These are phyloP conservation scores for Adelges cooleyi DNA, from an alignment of 1,140 invertebrate genomes.

Conservation along the genomic window DNA sequence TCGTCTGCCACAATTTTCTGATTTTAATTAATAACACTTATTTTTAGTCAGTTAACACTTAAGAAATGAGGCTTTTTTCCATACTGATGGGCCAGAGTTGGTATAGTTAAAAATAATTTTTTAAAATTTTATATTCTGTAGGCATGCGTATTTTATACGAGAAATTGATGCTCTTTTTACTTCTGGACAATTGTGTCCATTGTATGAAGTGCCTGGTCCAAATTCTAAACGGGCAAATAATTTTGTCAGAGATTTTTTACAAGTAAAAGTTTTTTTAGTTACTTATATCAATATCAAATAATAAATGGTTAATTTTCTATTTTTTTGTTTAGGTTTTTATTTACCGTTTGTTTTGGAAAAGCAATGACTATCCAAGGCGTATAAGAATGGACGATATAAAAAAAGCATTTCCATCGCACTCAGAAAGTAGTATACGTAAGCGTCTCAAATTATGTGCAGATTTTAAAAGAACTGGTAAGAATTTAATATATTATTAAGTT, in stretches of 20 bases:
- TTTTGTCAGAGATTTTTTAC: slow-evolving; percentile 94
- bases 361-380: slow-evolving; percentile 71
- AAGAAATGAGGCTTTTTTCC: too few species aligned
- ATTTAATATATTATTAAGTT: too few species aligned
- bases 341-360: slow-evolving; percentile 96
- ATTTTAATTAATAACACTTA: too few species aligned
- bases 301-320: background rate
- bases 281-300: background rate
- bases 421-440: slow-evolving; percentile 94
- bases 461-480: slow-evolving; percentile 85
- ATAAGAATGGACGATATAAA: slow-evolving; percentile 99
- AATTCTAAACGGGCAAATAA: slow-evolving; percentile 98
- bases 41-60: too few species aligned
- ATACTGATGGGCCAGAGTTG: too few species aligned
- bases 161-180: slow-evolving; percentile 82
- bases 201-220: slow-evolving; percentile 97
- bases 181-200: slow-evolving; percentile 90
- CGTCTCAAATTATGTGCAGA: slow-evolving; percentile 94
- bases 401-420: slow-evolving; percentile 89
- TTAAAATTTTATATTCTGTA: slow-evolving; percentile 34
- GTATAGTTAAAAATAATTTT: background rate
- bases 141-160: slow-evolving; percentile 79
- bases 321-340: slow-evolving; percentile 71
- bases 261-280: slow-evolving; percentile 46
- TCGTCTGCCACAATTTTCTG: too few species aligned